A percentile compares a stretch with the other conserved stretches of the same genome.
phyloP scores from a whole-genome alignment of 2,888 invertebrate species.

The Drosophila crucigera region DNA sequence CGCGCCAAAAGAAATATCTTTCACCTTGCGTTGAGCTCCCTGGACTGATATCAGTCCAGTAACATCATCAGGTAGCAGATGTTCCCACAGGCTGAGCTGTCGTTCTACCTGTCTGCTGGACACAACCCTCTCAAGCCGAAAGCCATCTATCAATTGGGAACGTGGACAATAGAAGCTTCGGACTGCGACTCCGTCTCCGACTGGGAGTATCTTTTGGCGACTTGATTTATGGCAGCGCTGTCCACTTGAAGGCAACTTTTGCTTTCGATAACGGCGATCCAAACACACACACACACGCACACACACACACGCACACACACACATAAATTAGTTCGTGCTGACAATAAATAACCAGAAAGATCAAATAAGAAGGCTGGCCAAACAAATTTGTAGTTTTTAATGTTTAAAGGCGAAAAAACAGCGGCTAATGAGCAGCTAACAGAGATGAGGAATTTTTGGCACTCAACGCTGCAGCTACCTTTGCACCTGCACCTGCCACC shows the following conservation, averaged over 20 bases:
- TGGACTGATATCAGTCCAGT: constrained; percentile 22
- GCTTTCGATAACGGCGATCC: constrained; percentile 40
- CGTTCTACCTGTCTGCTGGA: background rate
- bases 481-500: constrained; percentile 11
- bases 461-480: constrained; percentile 4
- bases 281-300: constrained; percentile 29
- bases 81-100: constrained; percentile 24
- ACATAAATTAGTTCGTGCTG: constrained; percentile 56
- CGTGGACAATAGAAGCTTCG: constrained; percentile 49
- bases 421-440: constrained; percentile 61
- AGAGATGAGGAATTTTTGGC: constrained; percentile 30
- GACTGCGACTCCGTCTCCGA: constrained; percentile 5
- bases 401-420: constrained; percentile 45
- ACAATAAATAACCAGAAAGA: constrained; percentile 49
- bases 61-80: constrained; percentile 41
- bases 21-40: background rate
- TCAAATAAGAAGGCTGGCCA: constrained; percentile 16
- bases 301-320: constrained; percentile 39
- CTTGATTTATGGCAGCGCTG: constrained; percentile 65
- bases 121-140: constrained; percentile 11
- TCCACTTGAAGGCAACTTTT: constrained; percentile 32
- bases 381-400: constrained; percentile 37
- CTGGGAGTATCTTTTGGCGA: constrained; percentile 34
- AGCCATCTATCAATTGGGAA: constrained; percentile 51
- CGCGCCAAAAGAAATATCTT: constrained; percentile 42